A percentile compares a stretch with the other conserved stretches of the same genome.
Evolutionary conservation across 2,113 vertebrate species (phyloP).

Genomic region (Ranitomeya imitator): DNA sequence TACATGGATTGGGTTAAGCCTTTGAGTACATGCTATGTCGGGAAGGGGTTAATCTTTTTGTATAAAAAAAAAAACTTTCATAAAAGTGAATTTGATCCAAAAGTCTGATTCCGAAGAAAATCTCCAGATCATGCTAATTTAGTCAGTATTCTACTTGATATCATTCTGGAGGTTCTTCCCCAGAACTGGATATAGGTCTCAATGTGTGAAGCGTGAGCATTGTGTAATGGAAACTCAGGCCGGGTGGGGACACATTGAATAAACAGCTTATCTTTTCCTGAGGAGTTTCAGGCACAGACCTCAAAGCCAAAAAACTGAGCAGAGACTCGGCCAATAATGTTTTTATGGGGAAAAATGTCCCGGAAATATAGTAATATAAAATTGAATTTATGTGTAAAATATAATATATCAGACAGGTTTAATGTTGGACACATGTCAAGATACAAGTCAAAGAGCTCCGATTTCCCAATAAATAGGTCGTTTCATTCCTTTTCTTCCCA

Average conservation of each 20-base stretch:
- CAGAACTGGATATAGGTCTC: neutral
- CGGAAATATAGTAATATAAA: conserved; percentile 42
- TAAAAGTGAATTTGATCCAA: neutral
- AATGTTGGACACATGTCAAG: conserved; percentile 26
- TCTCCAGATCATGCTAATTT: conserved; percentile 1
- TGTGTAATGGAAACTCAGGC: conserved; percentile 47
- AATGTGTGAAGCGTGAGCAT: conserved; percentile 3
- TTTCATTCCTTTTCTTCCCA: neutral
- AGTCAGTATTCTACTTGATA: neutral
- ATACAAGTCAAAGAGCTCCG: conserved; percentile 3
- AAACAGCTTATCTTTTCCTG: conserved; percentile 50
- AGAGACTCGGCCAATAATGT: conserved; percentile 18
- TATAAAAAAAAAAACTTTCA: too few relatives aligned
- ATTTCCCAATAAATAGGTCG: conserved; percentile 30
- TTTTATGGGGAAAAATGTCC: conserved; percentile 44
- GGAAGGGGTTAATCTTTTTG: too few relatives aligned
- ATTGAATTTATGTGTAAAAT: conserved; percentile 46
- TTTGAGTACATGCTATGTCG: too few relatives aligned
- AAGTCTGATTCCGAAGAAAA: neutral
- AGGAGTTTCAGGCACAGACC: conserved; percentile 45
- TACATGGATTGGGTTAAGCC: too few relatives aligned
- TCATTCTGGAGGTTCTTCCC: neutral
- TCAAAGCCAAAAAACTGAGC: conserved; percentile 41
- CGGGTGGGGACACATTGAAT: conserved; percentile 35
- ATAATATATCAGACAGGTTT: conserved; percentile 37